Base-by-base conservation (phyloP, 2,113 vertebrate species). In the Psephotus haematonotus region DNA sequence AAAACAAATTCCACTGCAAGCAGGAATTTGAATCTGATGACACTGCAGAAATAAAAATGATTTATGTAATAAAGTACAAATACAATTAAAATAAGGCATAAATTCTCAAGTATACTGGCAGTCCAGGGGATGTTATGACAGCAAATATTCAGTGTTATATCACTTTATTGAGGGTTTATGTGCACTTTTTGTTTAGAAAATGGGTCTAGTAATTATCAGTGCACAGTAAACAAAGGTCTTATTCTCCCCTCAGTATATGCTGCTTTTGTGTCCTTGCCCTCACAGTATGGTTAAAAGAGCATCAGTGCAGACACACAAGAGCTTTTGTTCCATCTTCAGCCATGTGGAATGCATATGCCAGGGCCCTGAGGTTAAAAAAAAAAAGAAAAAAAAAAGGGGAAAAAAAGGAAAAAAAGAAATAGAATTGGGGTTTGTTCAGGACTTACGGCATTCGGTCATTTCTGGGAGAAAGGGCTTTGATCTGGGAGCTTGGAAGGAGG, bases 271-370 rank as follows among this genome's bases (percentile, higher is more conserved):
- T 91, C 70, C 88, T 90, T 92, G 80, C 89, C 94, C 95, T 97
- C 74, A 27, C 83, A 88, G 68, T 82, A 65, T 70, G 76, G 77
- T 92, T 97, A 89, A 95, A 96, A 95, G 88, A 97, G 94, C 93
- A 91, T 52, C 89, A 91, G 79, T 82, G 64, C 76, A 74, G 88
- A 74, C 88, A 96, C 94, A 97, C 82, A 97, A 97, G 95, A 95
- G 92, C 98, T 98, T 98, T 98, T 98, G 98, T 98, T 98, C 98
- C 94, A 87, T 98, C 98, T 92, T 91, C 98, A 98, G 98, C 98
- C 98, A 99, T 98, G 98, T 99, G 99, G 97, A 98, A 98, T 98
- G 98, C 98, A 98, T 98, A 98, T 99, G 98, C 97, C 98, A 97
- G 97, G 97, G 95, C 95, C 96, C 93, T 95, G 94, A 97, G 94